Base-by-base conservation (phyloP, 2,113 vertebrate species). In the Plotosus lineatus region DNA sequence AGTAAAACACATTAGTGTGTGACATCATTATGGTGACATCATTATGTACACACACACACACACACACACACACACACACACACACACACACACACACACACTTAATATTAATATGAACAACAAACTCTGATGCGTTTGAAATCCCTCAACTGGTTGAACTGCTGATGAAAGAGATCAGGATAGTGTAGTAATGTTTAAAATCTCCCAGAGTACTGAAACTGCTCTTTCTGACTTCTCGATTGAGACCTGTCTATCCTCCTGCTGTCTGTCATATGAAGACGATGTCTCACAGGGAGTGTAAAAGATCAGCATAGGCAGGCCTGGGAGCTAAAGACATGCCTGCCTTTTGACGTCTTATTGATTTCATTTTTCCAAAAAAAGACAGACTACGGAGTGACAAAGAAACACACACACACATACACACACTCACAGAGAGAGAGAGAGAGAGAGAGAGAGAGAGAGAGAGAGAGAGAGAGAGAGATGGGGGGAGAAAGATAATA, bases 311-410 rank as follows among this genome's bases (percentile, higher is more conserved):
- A 56, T 40, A 75, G 72, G 72, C 72, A 75, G 72, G 51, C 72
- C 72, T 75, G 72, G 72, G 72, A 75, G 72, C 72, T 75, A 75
- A 75, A 75, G 72, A 75, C 72, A 75, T 75, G 72, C 50, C 50
- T 14, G 72, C 72, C 33, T 75, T 56, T 75, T 56, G 72, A 75
- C 72, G 23, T 69, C 63, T 69, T 69, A 91, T 87, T 93, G 93
- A 90, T 75, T 75, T 75, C 72, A 75, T 51, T 3, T 38, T 50
- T 40, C 72, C 50, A 55, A 93, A 92, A 78, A 87, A 90, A 91
- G 94, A 91, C 87, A 93, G 90, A 93, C 91, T 83, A 92, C 92
- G 90, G 92, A 92, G 65, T 90, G 90, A 91, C 93, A 92, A 90
- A 93, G 85, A 89, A 87, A 91, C 40, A 74, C 14, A 74, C 12